Conservation (phyloP, 1,140 invertebrate genomes). For the Apis cerana region DNA sequence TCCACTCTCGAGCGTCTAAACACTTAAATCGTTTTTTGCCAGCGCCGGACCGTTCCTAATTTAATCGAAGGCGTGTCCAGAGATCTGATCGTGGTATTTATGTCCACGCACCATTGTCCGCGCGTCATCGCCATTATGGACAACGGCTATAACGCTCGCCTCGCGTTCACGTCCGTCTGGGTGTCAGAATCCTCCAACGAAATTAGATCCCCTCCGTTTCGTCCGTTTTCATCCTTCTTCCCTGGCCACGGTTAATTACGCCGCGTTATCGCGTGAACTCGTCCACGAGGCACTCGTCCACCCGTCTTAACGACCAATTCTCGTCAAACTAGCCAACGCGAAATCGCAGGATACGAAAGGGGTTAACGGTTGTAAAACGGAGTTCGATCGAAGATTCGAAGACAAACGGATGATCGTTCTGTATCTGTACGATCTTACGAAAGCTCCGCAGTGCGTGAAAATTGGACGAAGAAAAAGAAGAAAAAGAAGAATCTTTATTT, state of each 20-base stretch:
- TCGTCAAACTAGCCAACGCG: too few species aligned
- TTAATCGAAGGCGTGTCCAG: slow-evolving; percentile 63
- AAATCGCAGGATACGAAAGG: too few species aligned
- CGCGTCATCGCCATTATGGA: slow-evolving; percentile 62
- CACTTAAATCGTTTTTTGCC: slow-evolving; percentile 60
- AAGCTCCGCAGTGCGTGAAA: too few species aligned
- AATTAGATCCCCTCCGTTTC: slow-evolving; percentile 53
- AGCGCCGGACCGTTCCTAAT: slow-evolving; percentile 59
- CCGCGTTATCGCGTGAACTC: slow-evolving; percentile 8
- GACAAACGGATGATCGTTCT: too few species aligned
- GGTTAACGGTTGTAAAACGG: too few species aligned
- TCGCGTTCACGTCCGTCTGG: slow-evolving; percentile 48
- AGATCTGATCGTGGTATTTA: slow-evolving; percentile 66
- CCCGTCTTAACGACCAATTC: too few species aligned
- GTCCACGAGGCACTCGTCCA: not conserved
- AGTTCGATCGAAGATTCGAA: too few species aligned
- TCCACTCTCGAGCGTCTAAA: slow-evolving; percentile 53
- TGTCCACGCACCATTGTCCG: slow-evolving; percentile 63
- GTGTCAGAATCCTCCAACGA: slow-evolving; percentile 56
- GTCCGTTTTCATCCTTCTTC: slow-evolving; percentile 28
- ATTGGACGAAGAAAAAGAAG: too few species aligned
- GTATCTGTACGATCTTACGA: too few species aligned
- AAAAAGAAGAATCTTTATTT: too few species aligned
- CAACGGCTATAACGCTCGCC: slow-evolving; percentile 54
- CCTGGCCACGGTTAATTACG: slow-evolving; percentile 27